Percentiles rank a stretch among this genome's conserved stretches.
phyloP scores from a whole-genome alignment of 2,888 invertebrate species.

The Aleiodes testaceus region DNA sequence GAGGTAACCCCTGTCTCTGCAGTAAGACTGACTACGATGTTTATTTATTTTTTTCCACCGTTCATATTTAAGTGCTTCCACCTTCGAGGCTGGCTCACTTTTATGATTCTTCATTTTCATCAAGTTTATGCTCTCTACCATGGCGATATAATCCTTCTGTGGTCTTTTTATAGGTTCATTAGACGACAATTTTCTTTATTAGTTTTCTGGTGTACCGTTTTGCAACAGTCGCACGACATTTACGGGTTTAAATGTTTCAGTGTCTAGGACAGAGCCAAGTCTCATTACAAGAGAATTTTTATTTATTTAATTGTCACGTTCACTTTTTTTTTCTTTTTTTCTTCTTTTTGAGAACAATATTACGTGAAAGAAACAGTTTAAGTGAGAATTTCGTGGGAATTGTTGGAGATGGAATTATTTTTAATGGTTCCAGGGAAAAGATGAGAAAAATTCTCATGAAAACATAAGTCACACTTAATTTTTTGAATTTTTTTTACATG shows the following conservation, averaged over 20 bases:
- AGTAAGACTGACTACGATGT: constrained; percentile 54
- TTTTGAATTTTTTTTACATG: not conserved
- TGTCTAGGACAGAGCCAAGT: not conserved
- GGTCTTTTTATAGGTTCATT: constrained; percentile 54
- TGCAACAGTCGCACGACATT: constrained; percentile 35
- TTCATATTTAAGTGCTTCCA: constrained; percentile 64
- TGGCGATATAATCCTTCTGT: constrained; percentile 38
- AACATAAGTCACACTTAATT: too few relatives aligned
- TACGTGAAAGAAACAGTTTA: too few relatives aligned
- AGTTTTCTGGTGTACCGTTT: constrained; percentile 40
- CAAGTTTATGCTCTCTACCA: constrained; percentile 55
- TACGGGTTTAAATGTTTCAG: constrained; percentile 11
- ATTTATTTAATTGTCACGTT: constrained; percentile 13
- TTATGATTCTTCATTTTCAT: constrained; percentile 66
- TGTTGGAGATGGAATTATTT: too few relatives aligned
- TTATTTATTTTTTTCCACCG: constrained; percentile 45
- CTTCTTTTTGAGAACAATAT: too few relatives aligned
- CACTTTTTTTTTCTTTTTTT: not conserved
- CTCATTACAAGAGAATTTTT: not conserved
- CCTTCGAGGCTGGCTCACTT: constrained; percentile 51
- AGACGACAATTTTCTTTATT: constrained; percentile 51
- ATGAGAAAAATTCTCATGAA: too few relatives aligned
- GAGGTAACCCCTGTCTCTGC: constrained; percentile 59
- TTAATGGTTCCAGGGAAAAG: too few relatives aligned
- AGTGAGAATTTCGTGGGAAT: too few relatives aligned